Base-by-base conservation (phyloP, 2,888 invertebrate species). In the Ennomos fuscantarius region DNA sequence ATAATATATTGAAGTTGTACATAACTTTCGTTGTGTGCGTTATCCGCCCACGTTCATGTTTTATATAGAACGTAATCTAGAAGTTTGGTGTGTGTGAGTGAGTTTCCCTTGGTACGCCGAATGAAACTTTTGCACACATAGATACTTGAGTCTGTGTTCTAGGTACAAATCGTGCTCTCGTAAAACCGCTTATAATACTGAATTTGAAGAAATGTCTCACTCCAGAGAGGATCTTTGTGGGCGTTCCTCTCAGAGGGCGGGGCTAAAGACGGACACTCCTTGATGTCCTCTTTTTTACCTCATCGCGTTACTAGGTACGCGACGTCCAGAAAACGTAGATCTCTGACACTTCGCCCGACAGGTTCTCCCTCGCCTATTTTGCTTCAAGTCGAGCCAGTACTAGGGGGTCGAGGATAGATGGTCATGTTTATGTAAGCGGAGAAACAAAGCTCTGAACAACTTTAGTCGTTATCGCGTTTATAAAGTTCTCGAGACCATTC, bases 381-480 rank as follows among this genome's bases (percentile, higher is more conserved):
- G 37, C 39, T 49, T 15, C 11, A 11, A 45, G 39, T 13, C 47
- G 50, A 57, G 59, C 53, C 62, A 63, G 69, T 63, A 62, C 61
- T 54, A 66, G 72, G n/a, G 68, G 86, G 33, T 73, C 86, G 66
- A 41, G 10, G 12, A 50, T 41, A 34, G 55, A 67, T 87, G 84
- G 89, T 52, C 78, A 70, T 79, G 79, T 89, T 88, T 89, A 89
- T 87, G 82, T 89, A 84, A 88, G 84, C 84, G 76, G 70, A 78
- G 88, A 75, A 89, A 88, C 89, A 88, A 87, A 88, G 88, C 88
- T 76, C 72, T 70, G 87, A 83, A 86, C 88, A 92, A 92, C 89
- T 92, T 92, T 70, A 76, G 89, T 82, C 89, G 91, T 92, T 92
- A 92, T 91, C 92, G 86, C 89, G 84, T 87, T 91, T 91, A 90